Percentiles rank a stretch among this genome's conserved stretches.
Conservation (phyloP, 2,888 invertebrate genomes). For the Bedellia somnulentella region DNA sequence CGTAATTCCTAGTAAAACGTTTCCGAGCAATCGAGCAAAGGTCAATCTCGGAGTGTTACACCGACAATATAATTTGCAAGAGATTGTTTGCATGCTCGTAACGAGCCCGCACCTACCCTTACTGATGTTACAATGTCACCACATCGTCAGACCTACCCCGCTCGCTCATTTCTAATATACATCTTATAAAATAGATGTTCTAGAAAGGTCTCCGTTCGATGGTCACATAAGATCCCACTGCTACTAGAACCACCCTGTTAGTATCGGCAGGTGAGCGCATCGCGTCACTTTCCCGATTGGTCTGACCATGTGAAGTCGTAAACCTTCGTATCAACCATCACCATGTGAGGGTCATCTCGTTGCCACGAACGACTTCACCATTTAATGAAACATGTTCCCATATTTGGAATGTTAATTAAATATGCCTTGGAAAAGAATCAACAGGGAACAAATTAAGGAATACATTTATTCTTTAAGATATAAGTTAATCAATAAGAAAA, state of each 20-base stretch:
- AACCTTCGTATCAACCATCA: constrained; percentile 9
- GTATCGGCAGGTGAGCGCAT: constrained; percentile 38
- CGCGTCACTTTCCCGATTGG: constrained; percentile 38
- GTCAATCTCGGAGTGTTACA: too few relatives aligned
- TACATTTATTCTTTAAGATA: background rate
- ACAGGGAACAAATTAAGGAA: background rate
- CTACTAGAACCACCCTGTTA: constrained; percentile 22
- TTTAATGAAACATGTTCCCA: too few relatives aligned
- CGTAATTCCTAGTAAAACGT: too few relatives aligned
- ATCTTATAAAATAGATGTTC: too few relatives aligned
- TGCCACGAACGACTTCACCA: too few relatives aligned
- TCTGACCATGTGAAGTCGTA: constrained; percentile 37
- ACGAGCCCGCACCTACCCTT: constrained; percentile 32
- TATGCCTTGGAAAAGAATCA: background rate
- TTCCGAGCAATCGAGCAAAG: too few relatives aligned
- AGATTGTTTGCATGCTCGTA: constrained; percentile 50
- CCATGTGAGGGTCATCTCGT: too few relatives aligned
- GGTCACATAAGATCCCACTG: constrained; percentile 13
- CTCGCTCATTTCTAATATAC: constrained; percentile 10
- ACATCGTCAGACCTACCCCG: constrained; percentile 18
- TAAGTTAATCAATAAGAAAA: constrained; percentile 14
- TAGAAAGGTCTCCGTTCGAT: constrained; percentile 20
- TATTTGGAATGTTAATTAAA: too few relatives aligned
- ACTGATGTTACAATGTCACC: constrained; percentile 17
- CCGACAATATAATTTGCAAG: too few relatives aligned